Conservation (phyloP, 2,113 vertebrate species). For the Pangasianodon hypophthalmus region DNA sequence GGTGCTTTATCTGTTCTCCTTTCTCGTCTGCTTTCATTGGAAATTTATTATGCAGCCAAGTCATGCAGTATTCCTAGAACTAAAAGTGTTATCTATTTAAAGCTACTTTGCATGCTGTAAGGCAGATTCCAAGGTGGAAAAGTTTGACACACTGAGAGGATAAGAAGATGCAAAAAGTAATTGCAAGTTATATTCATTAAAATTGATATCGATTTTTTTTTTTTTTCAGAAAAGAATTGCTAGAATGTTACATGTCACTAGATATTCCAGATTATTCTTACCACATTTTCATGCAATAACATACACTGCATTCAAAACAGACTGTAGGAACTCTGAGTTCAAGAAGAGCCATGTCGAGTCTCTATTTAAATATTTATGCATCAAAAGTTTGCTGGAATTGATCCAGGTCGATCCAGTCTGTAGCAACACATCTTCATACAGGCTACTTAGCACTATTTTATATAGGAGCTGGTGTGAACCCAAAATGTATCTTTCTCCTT, state of each 20-base stretch:
- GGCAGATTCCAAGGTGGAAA: neutral
- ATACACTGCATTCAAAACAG: neutral
- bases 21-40: constrained; percentile 38
- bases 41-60: constrained; percentile 44
- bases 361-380: constrained; percentile 27
- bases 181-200: neutral
- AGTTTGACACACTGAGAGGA: neutral
- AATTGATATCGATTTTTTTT: neutral
- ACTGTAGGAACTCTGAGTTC: too few relatives aligned
- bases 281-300: neutral
- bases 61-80: constrained; percentile 11
- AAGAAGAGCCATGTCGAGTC: neutral
- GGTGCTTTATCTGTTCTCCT: neutral
- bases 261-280: too few relatives aligned
- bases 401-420: neutral
- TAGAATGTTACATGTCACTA: neutral
- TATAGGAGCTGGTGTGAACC: constrained; percentile 3
- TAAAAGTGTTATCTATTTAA: constrained; percentile 14
- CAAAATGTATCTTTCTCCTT: neutral
- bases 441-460: neutral
- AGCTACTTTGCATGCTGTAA: constrained; percentile 24
- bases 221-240: neutral
- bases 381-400: neutral
- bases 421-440: neutral
- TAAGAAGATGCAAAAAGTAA: neutral